Percentiles rank a stretch among this genome's conserved stretches.
These are phyloP conservation scores for Macrochelys suwanniensis DNA, from an alignment of 2,797 vertebrate species.

Conservation along the genomic window DNA sequence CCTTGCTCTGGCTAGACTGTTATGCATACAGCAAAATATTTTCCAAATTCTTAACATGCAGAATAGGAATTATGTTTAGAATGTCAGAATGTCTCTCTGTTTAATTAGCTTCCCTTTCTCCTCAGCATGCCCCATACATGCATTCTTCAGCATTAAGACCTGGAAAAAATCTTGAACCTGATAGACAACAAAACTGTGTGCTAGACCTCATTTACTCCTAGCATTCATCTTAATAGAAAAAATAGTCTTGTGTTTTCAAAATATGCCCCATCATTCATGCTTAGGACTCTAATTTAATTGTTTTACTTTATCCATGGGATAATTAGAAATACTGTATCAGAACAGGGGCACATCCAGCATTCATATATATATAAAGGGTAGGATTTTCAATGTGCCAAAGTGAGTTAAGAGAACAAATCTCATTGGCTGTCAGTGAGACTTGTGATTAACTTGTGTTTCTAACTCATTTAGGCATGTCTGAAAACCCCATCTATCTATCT, in stretches of 20 bases:
- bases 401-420: neutral
- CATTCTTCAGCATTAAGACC: neutral
- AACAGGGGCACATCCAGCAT: neutral
- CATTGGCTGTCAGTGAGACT: neutral
- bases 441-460: neutral
- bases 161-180: neutral
- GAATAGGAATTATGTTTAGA: neutral
- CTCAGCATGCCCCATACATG: rapidly evolving
- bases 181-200: rapidly evolving
- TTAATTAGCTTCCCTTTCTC: neutral
- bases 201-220: neutral
- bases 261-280: neutral
- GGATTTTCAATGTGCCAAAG: neutral
- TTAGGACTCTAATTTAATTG: neutral
- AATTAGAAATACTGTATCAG: neutral
- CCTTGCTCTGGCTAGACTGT: neutral
- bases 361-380: neutral
- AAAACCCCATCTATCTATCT: neutral
- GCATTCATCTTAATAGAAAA: neutral
- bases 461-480: neutral
- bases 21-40: neutral
- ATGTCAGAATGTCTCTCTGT: neutral
- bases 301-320: neutral
- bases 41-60: neutral
- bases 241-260: neutral